Evolutionary conservation across 2,888 invertebrate species (phyloP).

Genomic region (Cenopis cana): DNA sequence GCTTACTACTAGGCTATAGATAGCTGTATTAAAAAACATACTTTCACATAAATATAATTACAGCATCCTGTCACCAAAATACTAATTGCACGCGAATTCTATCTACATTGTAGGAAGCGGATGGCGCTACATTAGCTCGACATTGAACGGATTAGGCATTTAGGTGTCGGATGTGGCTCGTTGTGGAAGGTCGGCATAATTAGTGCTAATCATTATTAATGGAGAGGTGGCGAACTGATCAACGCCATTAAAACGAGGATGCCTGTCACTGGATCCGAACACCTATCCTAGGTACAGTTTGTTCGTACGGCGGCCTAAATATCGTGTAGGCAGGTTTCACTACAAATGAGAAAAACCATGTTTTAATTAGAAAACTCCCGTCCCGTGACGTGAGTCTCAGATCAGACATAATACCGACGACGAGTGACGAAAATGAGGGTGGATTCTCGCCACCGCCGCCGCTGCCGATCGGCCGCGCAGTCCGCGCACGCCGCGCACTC

Average conservation of each 20-base stretch:
- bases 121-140: conserved; percentile 48
- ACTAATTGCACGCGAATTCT: conserved; percentile 34
- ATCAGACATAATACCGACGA: too few relatives aligned
- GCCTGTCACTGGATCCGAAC: conserved; percentile 12
- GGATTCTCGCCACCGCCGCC: too few relatives aligned
- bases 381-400: too few relatives aligned
- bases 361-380: too few relatives aligned
- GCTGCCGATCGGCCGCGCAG: too few relatives aligned
- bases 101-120: conserved; percentile 47
- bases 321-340: too few relatives aligned
- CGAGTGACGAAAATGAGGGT: too few relatives aligned
- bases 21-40: too few relatives aligned
- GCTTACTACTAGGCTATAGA: too few relatives aligned
- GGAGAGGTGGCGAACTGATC: conserved; percentile 42
- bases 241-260: conserved; percentile 29
- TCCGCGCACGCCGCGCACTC: too few relatives aligned
- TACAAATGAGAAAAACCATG: too few relatives aligned
- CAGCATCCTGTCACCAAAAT: conserved; percentile 2
- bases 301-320: too few relatives aligned
- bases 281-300: background rate
- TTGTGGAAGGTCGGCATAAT: conserved; percentile 64
- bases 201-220: conserved; percentile 66
- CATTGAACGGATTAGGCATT: conserved; percentile 59
- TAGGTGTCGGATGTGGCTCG: conserved; percentile 64
- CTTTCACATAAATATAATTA: background rate